Evolutionary conservation across 1,140 invertebrate genomes (phyloP), one percentile per base, ranked within the genome.

Genomic region (Drosophila orosa): DNA sequence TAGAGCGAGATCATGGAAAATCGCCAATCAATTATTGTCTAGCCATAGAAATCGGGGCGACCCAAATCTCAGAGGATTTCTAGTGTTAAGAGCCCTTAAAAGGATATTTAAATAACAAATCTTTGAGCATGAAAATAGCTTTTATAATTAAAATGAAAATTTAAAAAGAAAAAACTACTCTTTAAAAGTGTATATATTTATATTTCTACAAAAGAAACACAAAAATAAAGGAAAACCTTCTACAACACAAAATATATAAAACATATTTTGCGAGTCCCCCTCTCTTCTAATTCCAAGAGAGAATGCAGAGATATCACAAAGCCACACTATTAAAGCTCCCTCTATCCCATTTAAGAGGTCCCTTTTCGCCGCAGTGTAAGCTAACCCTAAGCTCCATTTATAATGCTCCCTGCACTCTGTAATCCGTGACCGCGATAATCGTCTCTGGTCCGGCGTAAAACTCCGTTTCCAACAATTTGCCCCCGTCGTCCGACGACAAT

Each of bases 401-500:
- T 57, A 72, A 62, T 76, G 57, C 42, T 61, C 65, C 66, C 48
- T 69, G 73, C 58, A 78, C 60, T 58, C 48, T 69, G 55, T 78
- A 63, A 65, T 65, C 67, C 40, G 29, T 61, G 39, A 62, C 45
- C 74, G 39, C 65, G 76, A 78, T 78, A 78, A 78, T 78, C 76
- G 77, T 58, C 75, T 73, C 48, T 58, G 74, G 50, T 73, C 75
- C 27, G 66, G 75, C 74, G 58, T 58, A 58, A 78, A 72, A 65
- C 74, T 78, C 68, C 52, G 63, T 78, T 61, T 65, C 54, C 56
- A 65, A 73, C 68, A 82, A 77, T 82, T 77, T 74, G 55, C 62
- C 67, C 65, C 65, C 55, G 60, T 45, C 55, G 68, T 48, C 66
- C n/a, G 55, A 68, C 78, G 76, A 81, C 78, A 81, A 82, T 81